These are phyloP conservation scores for Ephestia elutella DNA, from an alignment of 1,140 invertebrate species.

Conservation along the genomic window DNA sequence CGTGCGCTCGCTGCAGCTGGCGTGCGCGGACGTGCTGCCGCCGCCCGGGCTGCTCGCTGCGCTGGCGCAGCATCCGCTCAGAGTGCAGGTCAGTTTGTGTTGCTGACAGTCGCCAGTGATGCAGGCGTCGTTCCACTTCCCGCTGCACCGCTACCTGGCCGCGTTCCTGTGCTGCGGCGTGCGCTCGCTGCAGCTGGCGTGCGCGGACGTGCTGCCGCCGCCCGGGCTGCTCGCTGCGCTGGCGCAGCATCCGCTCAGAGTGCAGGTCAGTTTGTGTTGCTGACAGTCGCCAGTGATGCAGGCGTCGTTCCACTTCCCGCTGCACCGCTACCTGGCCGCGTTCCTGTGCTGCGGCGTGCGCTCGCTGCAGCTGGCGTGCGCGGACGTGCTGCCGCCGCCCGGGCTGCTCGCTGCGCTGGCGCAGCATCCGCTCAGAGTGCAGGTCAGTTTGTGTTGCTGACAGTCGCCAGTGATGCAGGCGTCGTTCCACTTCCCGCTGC, in stretches of 20 bases:
- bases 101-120: conserved; percentile 82
- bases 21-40: conserved; percentile 86
- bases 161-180: conserved; percentile 94
- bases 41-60: conserved; percentile 85
- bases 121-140: conserved; percentile 96
- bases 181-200: conserved; percentile 83
- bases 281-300: conserved; percentile 84
- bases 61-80: conserved; percentile 91
- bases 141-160: conserved; percentile 94
- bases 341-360: conserved; percentile 93
- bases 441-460: too few species aligned
- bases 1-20: conserved; percentile 85
- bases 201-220: conserved; percentile 87
- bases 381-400: conserved; percentile 85
- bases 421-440: conserved; percentile 92
- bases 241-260: conserved; percentile 91
- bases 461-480: conserved; percentile 86
- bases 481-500: conserved; percentile 96
- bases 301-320: conserved; percentile 95
- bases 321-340: conserved; percentile 95
- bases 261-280: conserved; percentile 91
- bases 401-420: conserved; percentile 87
- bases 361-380: conserved; percentile 84
- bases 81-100: conserved; percentile 91
- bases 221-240: conserved; percentile 85